phyloP scores from a whole-genome alignment of 2,113 vertebrate genomes.

The Antennarius striatus region DNA sequence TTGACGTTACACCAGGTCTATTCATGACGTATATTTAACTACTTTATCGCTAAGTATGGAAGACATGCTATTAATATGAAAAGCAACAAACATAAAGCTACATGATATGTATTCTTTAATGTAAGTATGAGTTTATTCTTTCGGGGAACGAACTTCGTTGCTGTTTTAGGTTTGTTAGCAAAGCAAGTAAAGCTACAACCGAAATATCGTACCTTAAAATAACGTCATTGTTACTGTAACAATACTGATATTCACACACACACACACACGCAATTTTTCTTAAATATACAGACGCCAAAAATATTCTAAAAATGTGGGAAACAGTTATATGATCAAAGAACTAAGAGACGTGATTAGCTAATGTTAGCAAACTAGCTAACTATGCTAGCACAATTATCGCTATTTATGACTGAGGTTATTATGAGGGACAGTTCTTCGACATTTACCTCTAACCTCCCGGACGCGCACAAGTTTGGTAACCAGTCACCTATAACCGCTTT shows the following conservation, averaged over 20 bases:
- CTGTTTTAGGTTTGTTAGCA: constrained; percentile 12
- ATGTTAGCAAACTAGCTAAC: constrained; percentile 26
- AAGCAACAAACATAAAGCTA: too few species aligned
- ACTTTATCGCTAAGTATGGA: neutral
- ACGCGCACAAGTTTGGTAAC: neutral
- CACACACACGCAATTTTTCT: too few species aligned
- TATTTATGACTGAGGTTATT: neutral
- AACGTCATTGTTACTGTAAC: too few species aligned
- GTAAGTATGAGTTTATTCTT: too few species aligned
- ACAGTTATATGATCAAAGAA: too few species aligned
- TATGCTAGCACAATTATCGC: neutral
- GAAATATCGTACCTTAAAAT: too few species aligned
- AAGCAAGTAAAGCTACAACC: neutral
- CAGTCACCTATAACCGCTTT: neutral
- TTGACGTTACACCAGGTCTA: neutral
- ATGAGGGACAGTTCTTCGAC: constrained; percentile 39
- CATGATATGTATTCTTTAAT: too few species aligned
- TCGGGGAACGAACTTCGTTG: neutral
- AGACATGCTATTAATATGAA: neutral
- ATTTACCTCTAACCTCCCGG: constrained; percentile 42
- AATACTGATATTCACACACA: too few species aligned
- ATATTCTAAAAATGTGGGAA: too few species aligned
- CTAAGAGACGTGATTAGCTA: constrained; percentile 6
- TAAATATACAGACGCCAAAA: too few species aligned
- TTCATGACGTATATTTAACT: neutral